Conservation (phyloP, 37 sponge, comb jelly and placozoan species). For the Bolinopsis microptera region DNA sequence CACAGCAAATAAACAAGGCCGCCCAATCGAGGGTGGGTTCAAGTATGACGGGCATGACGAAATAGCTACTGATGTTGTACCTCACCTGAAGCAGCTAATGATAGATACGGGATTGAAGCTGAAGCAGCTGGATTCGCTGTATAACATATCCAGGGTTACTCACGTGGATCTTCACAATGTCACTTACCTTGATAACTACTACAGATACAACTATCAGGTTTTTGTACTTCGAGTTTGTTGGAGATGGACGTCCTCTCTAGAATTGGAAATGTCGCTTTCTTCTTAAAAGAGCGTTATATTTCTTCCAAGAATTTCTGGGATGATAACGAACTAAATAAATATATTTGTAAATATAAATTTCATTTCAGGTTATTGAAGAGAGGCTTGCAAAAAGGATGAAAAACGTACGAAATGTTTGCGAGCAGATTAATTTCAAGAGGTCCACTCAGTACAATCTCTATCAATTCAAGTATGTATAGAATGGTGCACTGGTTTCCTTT, state of each 20-base stretch:
- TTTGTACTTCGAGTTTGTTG: background rate
- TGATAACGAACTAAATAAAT: too few relatives aligned
- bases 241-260: too few relatives aligned
- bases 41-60: too few relatives aligned
- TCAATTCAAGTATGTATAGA: slow-evolving; percentile 20
- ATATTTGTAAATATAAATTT: too few relatives aligned
- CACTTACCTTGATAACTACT: background rate
- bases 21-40: too few relatives aligned
- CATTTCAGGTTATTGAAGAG: background rate
- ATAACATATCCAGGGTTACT: background rate
- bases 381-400: background rate
- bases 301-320: too few relatives aligned
- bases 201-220: background rate
- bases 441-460: background rate
- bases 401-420: background rate
- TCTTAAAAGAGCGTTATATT: too few relatives aligned
- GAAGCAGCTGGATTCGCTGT: background rate
- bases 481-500: too few relatives aligned
- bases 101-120: background rate
- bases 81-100: background rate
- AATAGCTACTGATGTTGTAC: background rate
- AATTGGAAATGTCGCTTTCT: too few relatives aligned
- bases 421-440: background rate
- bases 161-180: background rate
- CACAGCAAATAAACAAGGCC: too few relatives aligned